Evolutionary conservation across 2,113 vertebrate species (phyloP).

Genomic region (Ictalurus punctatus): DNA sequence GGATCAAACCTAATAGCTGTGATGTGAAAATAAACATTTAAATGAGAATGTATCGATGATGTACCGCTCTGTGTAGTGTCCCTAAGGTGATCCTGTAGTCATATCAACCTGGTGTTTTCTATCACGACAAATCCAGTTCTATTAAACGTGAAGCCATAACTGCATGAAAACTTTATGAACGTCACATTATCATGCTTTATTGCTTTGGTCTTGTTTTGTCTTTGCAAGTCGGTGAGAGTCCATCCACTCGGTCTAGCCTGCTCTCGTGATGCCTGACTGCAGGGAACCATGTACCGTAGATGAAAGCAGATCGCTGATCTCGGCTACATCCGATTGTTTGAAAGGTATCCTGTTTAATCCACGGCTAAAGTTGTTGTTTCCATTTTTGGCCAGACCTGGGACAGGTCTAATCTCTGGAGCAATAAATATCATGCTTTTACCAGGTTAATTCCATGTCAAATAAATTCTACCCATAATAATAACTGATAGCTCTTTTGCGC

Average conservation of each 20-base stretch:
- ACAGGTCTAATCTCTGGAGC: slow-evolving; percentile 41
- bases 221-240: background rate
- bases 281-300: background rate
- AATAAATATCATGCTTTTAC: slow-evolving; percentile 34
- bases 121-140: background rate
- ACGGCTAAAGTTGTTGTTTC: slow-evolving; percentile 43
- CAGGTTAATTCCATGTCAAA: slow-evolving; percentile 44
- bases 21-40: slow-evolving; percentile 14
- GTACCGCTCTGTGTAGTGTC: background rate
- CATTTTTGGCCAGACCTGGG: slow-evolving; percentile 48
- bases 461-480: slow-evolving; percentile 32
- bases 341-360: slow-evolving; percentile 46
- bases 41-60: background rate
- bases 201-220: background rate
- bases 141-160: background rate
- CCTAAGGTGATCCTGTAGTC: background rate
- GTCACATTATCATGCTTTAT: background rate
- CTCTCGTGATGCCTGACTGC: background rate
- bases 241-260: background rate
- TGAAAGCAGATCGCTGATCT: slow-evolving; percentile 1
- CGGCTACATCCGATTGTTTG: slow-evolving; percentile 36
- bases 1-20: background rate
- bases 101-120: background rate
- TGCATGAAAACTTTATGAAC: background rate
- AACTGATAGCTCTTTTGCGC: slow-evolving; percentile 20